Conservation (phyloP, 2,113 vertebrate species). For the Tupaia tana region DNA sequence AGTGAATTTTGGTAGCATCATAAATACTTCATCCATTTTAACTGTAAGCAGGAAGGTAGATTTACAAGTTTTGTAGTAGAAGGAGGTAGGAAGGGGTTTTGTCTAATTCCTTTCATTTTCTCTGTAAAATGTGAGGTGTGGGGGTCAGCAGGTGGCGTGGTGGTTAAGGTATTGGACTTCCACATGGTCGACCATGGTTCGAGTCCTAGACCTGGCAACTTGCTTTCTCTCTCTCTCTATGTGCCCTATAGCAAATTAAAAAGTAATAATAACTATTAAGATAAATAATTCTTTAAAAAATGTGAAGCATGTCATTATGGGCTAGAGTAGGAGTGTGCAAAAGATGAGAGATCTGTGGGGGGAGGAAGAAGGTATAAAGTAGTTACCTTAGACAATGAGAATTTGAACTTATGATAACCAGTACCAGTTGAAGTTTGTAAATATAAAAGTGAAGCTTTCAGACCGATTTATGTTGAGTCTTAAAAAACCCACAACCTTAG, state of each 20-base stretch:
- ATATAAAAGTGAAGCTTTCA: not conserved
- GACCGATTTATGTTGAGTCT: not conserved
- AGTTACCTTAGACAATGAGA: not conserved
- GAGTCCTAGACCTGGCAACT: too few species aligned
- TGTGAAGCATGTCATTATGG: not conserved
- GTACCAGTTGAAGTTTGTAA: not conserved
- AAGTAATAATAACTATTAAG: too few species aligned
- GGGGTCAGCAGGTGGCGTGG: not conserved
- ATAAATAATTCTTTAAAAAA: too few species aligned
- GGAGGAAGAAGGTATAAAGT: not conserved
- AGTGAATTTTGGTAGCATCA: not conserved
- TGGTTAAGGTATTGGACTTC: too few species aligned
- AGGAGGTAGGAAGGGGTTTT: not conserved
- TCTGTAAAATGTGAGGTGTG: not conserved
- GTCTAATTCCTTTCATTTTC: not conserved
- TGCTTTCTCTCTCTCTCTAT: too few species aligned
- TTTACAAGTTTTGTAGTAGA: not conserved
- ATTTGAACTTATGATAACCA: not conserved
- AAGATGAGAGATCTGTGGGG: not conserved
- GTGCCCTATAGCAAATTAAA: too few species aligned
- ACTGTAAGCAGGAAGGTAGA: not conserved
- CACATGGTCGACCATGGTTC: too few species aligned
- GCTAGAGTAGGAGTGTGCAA: not conserved
- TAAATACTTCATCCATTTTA: not conserved
- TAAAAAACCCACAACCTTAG: not conserved